Evolutionary conservation across 1,140 invertebrate species (phyloP).

Genomic region (Drosophila jambulina): DNA sequence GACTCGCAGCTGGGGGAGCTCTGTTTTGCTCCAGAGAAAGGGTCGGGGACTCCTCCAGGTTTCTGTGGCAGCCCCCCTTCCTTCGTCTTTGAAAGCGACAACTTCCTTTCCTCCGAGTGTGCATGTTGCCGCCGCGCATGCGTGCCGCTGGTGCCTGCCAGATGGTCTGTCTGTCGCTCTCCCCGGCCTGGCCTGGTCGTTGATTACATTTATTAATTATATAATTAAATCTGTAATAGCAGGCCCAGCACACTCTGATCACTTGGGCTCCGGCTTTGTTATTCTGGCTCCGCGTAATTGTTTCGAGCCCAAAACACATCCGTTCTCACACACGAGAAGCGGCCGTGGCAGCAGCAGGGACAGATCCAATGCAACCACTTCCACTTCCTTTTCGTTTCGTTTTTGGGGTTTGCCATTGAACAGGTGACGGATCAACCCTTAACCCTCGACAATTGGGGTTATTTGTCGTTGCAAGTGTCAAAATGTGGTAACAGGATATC

Average conservation of each 20-base stretch:
- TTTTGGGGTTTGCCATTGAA: conserved; percentile 47
- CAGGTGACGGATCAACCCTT: conserved; percentile 58
- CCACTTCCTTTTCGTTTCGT: conserved; percentile 76
- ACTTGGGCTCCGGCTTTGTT: conserved; percentile 50
- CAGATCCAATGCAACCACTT: conserved; percentile 63
- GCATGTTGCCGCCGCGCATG: conserved; percentile 57
- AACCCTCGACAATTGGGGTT: conserved; percentile 31
- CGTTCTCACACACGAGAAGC: conserved; percentile 64
- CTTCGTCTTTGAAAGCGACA: conserved; percentile 40
- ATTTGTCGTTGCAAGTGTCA: conserved; percentile 27
- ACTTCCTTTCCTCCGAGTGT: conserved; percentile 43
- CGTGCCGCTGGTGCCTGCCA: conserved; percentile 63
- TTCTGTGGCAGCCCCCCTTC: not conserved
- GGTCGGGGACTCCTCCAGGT: conserved; percentile 24
- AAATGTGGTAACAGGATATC: conserved; percentile 43
- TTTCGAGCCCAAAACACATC: conserved; percentile 69
- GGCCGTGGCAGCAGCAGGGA: conserved; percentile 3
- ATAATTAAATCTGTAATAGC: conserved; percentile 82
- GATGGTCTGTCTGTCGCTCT: conserved; percentile 44
- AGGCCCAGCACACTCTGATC: conserved; percentile 37
- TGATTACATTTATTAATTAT: conserved; percentile 84
- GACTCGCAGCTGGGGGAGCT: conserved; percentile 60
- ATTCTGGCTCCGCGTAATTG: conserved; percentile 64
- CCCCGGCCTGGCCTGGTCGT: conserved; percentile 34
- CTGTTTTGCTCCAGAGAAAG: conserved; percentile 16